phyloP scores from a whole-genome alignment of 2,888 invertebrate species.

The Noctua janthina region DNA sequence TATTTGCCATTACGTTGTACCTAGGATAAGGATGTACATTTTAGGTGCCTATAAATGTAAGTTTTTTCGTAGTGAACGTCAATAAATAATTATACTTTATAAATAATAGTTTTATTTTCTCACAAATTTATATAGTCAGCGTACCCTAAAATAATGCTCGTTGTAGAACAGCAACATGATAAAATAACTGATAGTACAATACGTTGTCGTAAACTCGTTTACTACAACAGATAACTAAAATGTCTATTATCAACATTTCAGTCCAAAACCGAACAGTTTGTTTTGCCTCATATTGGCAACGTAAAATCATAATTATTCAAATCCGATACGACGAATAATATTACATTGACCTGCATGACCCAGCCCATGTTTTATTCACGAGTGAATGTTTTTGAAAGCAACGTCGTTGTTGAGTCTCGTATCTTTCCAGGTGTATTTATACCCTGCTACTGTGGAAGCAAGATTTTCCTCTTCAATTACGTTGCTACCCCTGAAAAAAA shows the following conservation, averaged over 20 bases:
- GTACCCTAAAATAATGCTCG: not conserved
- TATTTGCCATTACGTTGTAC: slow-evolving; percentile 89
- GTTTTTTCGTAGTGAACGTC: slow-evolving; percentile 85
- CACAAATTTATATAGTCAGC: not conserved
- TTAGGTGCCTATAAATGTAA: slow-evolving; percentile 88
- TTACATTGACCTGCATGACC: slow-evolving; percentile 7
- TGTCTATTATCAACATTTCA: not conserved
- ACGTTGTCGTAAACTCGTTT: not conserved
- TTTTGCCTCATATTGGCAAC: not conserved
- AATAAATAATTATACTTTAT: slow-evolving; percentile 81
- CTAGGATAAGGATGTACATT: slow-evolving; percentile 89
- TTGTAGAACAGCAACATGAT: slow-evolving; percentile 1
- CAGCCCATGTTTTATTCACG: slow-evolving; percentile 59
- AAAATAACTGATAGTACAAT: slow-evolving; percentile 14
- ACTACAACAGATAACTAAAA: slow-evolving; percentile 17
- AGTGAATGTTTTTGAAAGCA: slow-evolving; percentile 80
- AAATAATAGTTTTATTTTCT: slow-evolving; percentile 55
- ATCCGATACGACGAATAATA: slow-evolving; percentile 8
- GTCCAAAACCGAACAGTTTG: not conserved
- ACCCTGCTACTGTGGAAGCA: slow-evolving; percentile 73
- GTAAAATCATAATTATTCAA: not conserved
- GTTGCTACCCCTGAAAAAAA: slow-evolving; percentile 75
- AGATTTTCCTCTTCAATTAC: slow-evolving; percentile 83
- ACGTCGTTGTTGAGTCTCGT: slow-evolving; percentile 68
- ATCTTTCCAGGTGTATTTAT: slow-evolving; percentile 74